These are phyloP conservation scores for Nannospalax galili DNA, from an alignment of 2,113 vertebrate genomes.

Conservation along the genomic window DNA sequence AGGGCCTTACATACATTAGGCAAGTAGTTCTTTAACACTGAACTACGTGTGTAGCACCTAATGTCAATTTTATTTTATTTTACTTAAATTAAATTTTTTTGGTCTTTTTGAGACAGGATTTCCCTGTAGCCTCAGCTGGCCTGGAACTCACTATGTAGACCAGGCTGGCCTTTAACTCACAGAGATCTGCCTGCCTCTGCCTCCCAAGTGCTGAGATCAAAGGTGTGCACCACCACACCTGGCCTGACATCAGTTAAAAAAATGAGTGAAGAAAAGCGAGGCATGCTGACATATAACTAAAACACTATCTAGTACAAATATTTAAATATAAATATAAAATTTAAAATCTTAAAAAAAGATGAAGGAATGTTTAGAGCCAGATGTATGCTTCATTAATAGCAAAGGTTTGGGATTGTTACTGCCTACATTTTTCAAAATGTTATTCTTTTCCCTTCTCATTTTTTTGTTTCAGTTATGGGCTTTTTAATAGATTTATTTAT, in stretches of 20 bases:
- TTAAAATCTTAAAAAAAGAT: not conserved
- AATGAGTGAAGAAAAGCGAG: not conserved
- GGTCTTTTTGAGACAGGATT: too few species aligned
- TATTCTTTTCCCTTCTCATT: not conserved
- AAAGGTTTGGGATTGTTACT: not conserved
- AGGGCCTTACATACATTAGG: not conserved
- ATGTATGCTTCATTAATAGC: not conserved
- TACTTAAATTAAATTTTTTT: not conserved
- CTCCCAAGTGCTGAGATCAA: too few species aligned
- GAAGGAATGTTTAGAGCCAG: not conserved
- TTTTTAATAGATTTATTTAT: not conserved
- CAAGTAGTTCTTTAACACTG: not conserved
- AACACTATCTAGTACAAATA: not conserved
- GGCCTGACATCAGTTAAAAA: too few species aligned
- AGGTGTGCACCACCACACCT: too few species aligned
- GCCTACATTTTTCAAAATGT: not conserved
- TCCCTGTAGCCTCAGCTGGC: too few species aligned
- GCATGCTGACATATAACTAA: not conserved
- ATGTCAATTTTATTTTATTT: too few species aligned
- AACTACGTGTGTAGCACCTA: not conserved
- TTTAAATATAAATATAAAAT: too few species aligned
- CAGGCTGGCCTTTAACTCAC: too few species aligned
- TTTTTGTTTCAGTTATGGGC: not conserved
- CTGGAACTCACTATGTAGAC: too few species aligned
- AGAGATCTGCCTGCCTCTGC: too few species aligned